Evolutionary conservation across 2,888 invertebrate genomes (phyloP), one percentile per base, ranked within the genome.

Genomic region (Antitype chi): DNA sequence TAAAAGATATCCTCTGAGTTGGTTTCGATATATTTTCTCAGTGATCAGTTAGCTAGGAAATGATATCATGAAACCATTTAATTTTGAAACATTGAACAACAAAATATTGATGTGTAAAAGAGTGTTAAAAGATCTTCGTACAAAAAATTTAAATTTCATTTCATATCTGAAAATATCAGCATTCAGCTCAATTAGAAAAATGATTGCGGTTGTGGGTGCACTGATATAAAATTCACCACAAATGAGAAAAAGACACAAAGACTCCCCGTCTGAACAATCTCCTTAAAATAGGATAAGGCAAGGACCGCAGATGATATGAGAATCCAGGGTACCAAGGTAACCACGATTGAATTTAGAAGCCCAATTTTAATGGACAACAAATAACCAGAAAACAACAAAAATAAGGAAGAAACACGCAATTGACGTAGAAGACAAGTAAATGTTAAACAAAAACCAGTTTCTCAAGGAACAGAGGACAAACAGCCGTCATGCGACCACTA

Each of bases 391-490:
- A 32, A 11, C n/a, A 28, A 49, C 2, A 38, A 38, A 52, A 52
- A 63, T 28, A 57, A 70, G 49, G 32, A 80, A 79, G 28, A 8
- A 55, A 25, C 17, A 49, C 7, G 11, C 17, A 60, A n/a, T 20
- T 76, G n/a, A 53, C 47, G 9, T 55, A 52, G 43, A 23, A 28
- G 23, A 43, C 13, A 13, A 17, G 25, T 43, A 52, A 52, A 57
- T 32, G 43, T 57, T 57, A 8, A 38, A 15, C 47, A 28, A 43
- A 28, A 80, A 72, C 81, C 23, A 32, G 73, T 78, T 80, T 59
- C 32, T 23, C 52, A 59, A 64, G 49, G 25, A 63, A 25, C n/a
- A 7, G 49, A 67, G 55, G 74, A 62, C 66, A 79, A 0, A 53
- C 55, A 17, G n/a, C 9, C 11, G 32, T 28, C 28, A 64, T 17